Evolutionary conservation across 2,888 invertebrate genomes (phyloP), one percentile per base, ranked within the genome.

Genomic region (Brachyopa scutellaris): DNA sequence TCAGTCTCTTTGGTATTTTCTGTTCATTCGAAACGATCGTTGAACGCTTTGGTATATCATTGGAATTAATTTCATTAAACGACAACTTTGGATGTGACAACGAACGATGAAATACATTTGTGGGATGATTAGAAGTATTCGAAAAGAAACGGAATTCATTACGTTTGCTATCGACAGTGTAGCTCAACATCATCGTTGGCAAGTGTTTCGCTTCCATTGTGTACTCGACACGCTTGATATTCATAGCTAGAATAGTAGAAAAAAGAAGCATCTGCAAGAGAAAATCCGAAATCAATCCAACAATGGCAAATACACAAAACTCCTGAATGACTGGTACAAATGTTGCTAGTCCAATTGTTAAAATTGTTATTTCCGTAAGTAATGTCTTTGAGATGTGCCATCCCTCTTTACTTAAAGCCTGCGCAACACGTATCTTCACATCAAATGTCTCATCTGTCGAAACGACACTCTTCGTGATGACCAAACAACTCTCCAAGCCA

Each of bases 351-450:
- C 99, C 98, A 79, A 98, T 94, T 0, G 97, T 96, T 33, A 99
- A 92, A 86, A 98, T 96, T 0, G 97, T 96, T 5, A 99, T 95
- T 92, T 99, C 99, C 0, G 97, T 95, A 0, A 99, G 91, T 47
- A 99, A 92, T 88, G 98, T 98, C 89, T 99, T 99, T 0, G 98
- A 97, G 49, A 99, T 98, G 2, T 96, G 97, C 98, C 98, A 99
- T 7, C 98, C 99, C 91, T 99, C 99, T 87, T 96, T 96, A 88
- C 97, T 97, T n/a, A 99, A 92, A 1, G 99, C 99, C 91, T 97
- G 97, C 0, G 99, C 98, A 2, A 99, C 94, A 11, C 99, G 93
- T 85, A 98, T 97, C 90, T 98, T 98, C 4, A 98, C 97, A 89
- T 99, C 99, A 57, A 99, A 93, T 85, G 98, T 95, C 1, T 97